Percentiles rank a stretch among this genome's conserved stretches.
Evolutionary conservation across 2,797 vertebrate genomes (phyloP).

Genomic region (Gobionotothen gibberifrons): DNA sequence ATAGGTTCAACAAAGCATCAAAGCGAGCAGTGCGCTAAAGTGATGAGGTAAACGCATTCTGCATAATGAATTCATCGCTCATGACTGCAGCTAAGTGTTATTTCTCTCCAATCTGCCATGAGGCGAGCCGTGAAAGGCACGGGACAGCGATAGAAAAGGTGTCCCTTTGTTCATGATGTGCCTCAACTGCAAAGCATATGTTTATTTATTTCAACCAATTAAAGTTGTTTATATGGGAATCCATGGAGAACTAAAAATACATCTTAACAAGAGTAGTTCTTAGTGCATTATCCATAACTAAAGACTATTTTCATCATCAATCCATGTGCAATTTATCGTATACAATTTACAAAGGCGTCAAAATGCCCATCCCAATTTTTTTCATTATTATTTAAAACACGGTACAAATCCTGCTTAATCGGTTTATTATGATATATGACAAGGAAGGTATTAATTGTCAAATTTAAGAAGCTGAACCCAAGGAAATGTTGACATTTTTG

Average conservation of each 20-base stretch:
- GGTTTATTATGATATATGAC: background rate
- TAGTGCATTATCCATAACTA: background rate
- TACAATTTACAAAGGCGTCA: background rate
- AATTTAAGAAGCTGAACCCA: background rate
- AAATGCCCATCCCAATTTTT: background rate
- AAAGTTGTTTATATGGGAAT: background rate
- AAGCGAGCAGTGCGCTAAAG: conserved; percentile 30
- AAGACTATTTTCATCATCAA: background rate
- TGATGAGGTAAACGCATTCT: conserved; percentile 49
- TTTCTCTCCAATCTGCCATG: conserved; percentile 31
- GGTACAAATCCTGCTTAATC: too few relatives aligned
- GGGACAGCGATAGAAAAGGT: background rate
- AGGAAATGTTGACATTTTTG: background rate
- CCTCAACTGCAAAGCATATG: background rate
- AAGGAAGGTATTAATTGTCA: background rate
- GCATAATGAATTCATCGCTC: conserved; percentile 57
- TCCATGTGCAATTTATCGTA: background rate
- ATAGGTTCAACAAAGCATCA: conserved; percentile 54
- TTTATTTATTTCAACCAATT: background rate
- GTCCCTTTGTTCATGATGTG: background rate
- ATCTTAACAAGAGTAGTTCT: background rate
- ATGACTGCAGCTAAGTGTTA: conserved; percentile 28
- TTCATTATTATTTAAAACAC: too few relatives aligned
- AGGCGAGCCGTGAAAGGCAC: conserved; percentile 14
- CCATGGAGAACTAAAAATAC: background rate